Evolutionary conservation across 2,888 invertebrate species (phyloP).

Genomic region (Erebia epiphron): DNA sequence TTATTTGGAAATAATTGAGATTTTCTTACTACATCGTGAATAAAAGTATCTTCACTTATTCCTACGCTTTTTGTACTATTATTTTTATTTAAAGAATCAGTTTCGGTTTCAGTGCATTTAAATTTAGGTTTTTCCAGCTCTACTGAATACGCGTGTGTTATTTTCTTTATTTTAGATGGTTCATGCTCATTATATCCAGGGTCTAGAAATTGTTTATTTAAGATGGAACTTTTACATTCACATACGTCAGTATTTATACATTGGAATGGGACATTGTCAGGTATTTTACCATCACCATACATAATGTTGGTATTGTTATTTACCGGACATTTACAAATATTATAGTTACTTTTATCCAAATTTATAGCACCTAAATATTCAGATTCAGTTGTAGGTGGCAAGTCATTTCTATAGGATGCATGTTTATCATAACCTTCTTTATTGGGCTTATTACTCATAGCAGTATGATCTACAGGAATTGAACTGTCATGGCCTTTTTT

Average conservation of each 20-base stretch:
- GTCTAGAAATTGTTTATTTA: constrained; percentile 27
- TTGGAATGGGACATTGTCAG: constrained; percentile 40
- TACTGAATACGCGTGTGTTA: constrained; percentile 26
- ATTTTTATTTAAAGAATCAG: constrained; percentile 11
- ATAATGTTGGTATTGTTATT: constrained; percentile 28
- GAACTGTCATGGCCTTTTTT: not conserved
- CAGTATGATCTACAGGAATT: not conserved
- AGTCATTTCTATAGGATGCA: constrained; percentile 28
- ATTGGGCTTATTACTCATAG: constrained; percentile 9
- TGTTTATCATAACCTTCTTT: constrained; percentile 5
- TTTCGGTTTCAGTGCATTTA: constrained; percentile 19
- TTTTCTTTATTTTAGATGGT: constrained; percentile 24
- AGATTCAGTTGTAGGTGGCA: constrained; percentile 52
- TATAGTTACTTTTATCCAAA: constrained; percentile 65
- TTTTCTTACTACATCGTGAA: constrained; percentile 40
- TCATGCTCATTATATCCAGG: constrained; percentile 20
- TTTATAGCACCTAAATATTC: constrained; percentile 65
- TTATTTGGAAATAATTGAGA: constrained; percentile 43
- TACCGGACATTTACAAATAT: constrained; percentile 48
- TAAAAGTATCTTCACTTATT: constrained; percentile 30
- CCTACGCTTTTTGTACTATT: constrained; percentile 33
- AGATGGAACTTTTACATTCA: constrained; percentile 43
- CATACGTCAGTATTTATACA: constrained; percentile 48
- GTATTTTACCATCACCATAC: constrained; percentile 24
- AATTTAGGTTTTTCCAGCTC: constrained; percentile 12